phyloP scores from a whole-genome alignment of 2,113 vertebrate genomes.

The Ammodytes marinus region DNA sequence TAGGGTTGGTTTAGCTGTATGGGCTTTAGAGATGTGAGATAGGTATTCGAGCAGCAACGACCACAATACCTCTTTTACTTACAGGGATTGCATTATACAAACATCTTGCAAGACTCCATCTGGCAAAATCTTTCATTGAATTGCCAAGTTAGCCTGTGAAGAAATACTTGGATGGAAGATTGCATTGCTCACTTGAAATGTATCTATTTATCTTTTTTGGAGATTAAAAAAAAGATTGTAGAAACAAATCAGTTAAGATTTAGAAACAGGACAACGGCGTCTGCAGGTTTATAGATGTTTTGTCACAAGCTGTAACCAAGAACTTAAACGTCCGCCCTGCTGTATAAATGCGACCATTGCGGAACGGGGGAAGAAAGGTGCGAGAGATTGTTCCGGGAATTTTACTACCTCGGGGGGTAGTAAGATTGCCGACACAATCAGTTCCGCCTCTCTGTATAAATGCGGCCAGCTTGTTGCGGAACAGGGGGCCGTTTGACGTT shows the following conservation, averaged over 20 bases:
- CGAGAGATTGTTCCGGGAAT: no score
- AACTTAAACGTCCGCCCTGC: constrained; percentile 45
- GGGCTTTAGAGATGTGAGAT: constrained; percentile 11
- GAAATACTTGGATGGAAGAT: constrained; percentile 58
- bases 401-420: no score
- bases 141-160: constrained; percentile 73
- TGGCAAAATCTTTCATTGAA: constrained; percentile 70
- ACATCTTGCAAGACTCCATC: constrained; percentile 64
- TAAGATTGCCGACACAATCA: no score
- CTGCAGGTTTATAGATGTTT: constrained; percentile 68
- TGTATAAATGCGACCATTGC: no score
- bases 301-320: constrained; percentile 60
- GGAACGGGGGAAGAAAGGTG: no score
- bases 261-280: constrained; percentile 53
- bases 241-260: constrained; percentile 56
- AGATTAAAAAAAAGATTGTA: constrained; percentile 21
- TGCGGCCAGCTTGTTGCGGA: no score
- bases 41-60: constrained; percentile 21
- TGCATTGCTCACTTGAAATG: constrained; percentile 64
- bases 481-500: no score
- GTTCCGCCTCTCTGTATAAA: no score
- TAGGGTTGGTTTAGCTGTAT: constrained; percentile 20
- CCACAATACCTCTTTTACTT: constrained; percentile 36
- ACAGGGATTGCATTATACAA: constrained; percentile 67
- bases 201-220: constrained; percentile 62